These are phyloP conservation scores for Liopterus haemorrhoidalis DNA, from an alignment of 2,888 invertebrate species.

Conservation along the genomic window DNA sequence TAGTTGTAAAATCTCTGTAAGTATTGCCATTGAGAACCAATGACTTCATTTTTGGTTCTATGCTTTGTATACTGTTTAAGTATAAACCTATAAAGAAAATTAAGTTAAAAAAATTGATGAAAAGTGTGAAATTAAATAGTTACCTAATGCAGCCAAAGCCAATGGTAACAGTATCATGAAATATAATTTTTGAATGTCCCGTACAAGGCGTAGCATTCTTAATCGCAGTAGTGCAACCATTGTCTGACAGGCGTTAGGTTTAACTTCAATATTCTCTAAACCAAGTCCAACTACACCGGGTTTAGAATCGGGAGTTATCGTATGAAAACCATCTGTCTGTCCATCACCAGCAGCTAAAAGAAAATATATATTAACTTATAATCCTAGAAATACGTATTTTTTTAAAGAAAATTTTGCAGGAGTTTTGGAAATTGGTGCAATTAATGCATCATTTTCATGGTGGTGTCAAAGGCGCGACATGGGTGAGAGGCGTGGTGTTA, in stretches of 20 bases:
- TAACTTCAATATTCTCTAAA: slow-evolving; percentile 59
- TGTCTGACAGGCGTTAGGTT: slow-evolving; percentile 57
- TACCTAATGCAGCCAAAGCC: slow-evolving; percentile 60
- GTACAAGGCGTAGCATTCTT: slow-evolving; percentile 58
- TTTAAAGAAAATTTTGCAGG: too few relatives aligned
- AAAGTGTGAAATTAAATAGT: too few relatives aligned
- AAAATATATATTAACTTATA: slow-evolving; percentile 5
- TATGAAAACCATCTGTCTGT: slow-evolving; percentile 46
- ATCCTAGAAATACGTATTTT: too few relatives aligned
- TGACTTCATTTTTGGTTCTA: slow-evolving; percentile 58
- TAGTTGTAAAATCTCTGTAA: slow-evolving; percentile 54
- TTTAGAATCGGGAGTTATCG: slow-evolving; percentile 47
- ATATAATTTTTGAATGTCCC: slow-evolving; percentile 66
- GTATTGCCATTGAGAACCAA: slow-evolving; percentile 57
- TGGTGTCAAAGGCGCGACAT: too few relatives aligned
- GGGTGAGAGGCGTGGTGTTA: too few relatives aligned
- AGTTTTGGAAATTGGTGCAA: too few relatives aligned
- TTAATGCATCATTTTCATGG: too few relatives aligned
- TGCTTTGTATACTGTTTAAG: slow-evolving; percentile 54
- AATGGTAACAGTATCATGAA: slow-evolving; percentile 69
- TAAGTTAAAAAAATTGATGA: too few relatives aligned
- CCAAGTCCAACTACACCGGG: slow-evolving; percentile 52
- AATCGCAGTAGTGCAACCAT: slow-evolving; percentile 63
- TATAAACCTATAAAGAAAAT: slow-evolving; percentile 62
- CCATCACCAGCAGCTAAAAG: slow-evolving; percentile 46